Conservation (phyloP, 2,113 vertebrate genomes). For the Salvelinus fontinalis region DNA sequence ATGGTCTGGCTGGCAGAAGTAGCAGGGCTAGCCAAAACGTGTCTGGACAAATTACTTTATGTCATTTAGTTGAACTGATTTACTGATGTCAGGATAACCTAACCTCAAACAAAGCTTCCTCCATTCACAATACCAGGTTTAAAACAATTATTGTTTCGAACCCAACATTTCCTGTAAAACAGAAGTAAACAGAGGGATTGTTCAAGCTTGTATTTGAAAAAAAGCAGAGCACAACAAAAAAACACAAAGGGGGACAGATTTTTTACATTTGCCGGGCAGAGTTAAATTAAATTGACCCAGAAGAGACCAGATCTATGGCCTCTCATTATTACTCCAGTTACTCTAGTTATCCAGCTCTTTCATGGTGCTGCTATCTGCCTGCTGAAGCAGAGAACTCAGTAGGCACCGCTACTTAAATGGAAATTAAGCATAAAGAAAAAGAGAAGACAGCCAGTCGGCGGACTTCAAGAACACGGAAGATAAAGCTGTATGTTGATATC, state of each 20-base stretch:
- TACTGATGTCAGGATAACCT: neutral
- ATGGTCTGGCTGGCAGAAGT: neutral
- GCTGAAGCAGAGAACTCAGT: neutral
- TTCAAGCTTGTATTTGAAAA: neutral
- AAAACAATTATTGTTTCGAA: neutral
- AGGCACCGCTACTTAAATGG: neutral
- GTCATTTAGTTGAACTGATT: neutral
- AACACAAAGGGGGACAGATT: neutral
- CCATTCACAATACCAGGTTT: neutral
- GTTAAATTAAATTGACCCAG: neutral
- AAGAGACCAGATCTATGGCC: neutral
- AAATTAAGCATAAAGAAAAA: neutral
- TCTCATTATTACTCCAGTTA: neutral
- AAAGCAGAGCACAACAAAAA: neutral
- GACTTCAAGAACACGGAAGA: neutral
- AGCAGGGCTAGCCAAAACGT: neutral
- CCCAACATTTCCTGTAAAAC: neutral
- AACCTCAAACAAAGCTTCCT: neutral
- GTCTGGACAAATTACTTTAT: neutral
- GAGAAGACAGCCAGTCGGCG: neutral
- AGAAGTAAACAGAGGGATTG: neutral
- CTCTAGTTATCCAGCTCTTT: slow-evolving; percentile 1
- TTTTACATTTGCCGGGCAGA: neutral
- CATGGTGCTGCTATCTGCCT: neutral
- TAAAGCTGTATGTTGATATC: neutral